These are phyloP conservation scores for Propithecus deckenii DNA, from an alignment of 2,797 vertebrate genomes.

Conservation along the genomic window DNA sequence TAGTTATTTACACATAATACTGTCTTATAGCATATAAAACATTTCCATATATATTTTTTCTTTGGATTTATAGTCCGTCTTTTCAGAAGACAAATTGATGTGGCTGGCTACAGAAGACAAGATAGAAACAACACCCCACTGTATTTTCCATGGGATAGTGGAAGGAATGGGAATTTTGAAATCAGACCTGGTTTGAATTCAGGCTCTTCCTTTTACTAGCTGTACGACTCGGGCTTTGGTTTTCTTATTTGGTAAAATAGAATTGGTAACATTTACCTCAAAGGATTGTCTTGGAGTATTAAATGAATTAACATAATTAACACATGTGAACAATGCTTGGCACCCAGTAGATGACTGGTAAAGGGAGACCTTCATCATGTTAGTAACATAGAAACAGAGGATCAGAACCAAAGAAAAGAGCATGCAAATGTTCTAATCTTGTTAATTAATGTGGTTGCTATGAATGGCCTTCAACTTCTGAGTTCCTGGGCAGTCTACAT, in stretches of 20 bases:
- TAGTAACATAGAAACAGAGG: slow-evolving; percentile 34
- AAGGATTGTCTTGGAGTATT: slow-evolving; percentile 31
- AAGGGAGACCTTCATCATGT: background rate
- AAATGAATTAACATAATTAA: slow-evolving; percentile 51
- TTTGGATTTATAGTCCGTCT: background rate
- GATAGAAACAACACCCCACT: background rate
- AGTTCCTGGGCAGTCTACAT: background rate
- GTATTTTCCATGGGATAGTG: background rate
- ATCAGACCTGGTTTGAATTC: slow-evolving; percentile 25
- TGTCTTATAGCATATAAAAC: background rate
- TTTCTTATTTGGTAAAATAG: slow-evolving; percentile 54
- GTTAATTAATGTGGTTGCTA: background rate
- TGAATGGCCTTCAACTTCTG: background rate
- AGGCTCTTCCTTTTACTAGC: slow-evolving; percentile 9
- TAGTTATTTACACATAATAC: background rate
- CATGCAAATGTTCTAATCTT: background rate
- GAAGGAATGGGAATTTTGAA: background rate
- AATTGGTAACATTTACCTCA: slow-evolving; percentile 45
- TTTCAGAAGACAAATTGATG: background rate
- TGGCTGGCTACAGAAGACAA: background rate
- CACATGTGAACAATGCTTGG: background rate
- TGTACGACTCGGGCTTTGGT: background rate
- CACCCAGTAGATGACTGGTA: background rate
- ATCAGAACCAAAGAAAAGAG: background rate
- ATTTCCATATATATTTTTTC: background rate